Conservation (phyloP, 2,113 vertebrate species). For the Malurus elegans region DNA sequence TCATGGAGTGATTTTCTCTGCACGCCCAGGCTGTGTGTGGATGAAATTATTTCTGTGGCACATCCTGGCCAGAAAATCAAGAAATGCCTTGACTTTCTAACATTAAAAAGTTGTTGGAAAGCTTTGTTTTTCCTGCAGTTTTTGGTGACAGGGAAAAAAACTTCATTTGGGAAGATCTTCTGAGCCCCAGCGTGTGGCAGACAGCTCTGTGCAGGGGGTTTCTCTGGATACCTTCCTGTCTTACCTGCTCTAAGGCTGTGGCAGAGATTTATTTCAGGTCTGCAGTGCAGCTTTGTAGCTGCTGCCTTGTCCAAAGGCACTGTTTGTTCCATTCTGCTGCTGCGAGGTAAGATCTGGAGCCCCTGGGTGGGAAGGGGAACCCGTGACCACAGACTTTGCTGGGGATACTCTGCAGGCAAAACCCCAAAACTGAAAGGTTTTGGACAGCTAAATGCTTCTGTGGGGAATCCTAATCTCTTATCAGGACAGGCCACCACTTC, state of each 20-base stretch:
- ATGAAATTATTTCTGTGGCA: no score
- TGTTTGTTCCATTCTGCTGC: background rate
- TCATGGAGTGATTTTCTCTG: no score
- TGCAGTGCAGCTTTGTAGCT: background rate
- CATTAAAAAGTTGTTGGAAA: no score
- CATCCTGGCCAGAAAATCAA: no score
- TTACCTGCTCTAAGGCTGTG: background rate
- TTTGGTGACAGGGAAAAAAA: no score
- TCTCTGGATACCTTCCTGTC: background rate
- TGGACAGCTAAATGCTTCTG: background rate
- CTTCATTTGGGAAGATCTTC: background rate
- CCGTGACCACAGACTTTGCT: background rate
- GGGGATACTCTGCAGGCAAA: background rate
- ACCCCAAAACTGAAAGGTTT: background rate
- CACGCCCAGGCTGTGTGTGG: no score
- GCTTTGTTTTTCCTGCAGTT: no score
- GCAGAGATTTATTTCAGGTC: background rate
- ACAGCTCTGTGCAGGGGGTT: background rate
- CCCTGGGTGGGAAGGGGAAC: background rate
- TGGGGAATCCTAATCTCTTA: background rate
- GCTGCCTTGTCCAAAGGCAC: background rate
- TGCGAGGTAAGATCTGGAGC: background rate
- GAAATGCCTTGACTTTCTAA: no score
- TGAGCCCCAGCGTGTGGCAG: background rate
- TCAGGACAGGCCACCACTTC: fast-evolving